Conservation (phyloP, 2,888 invertebrate genomes). For the Seira ritae region DNA sequence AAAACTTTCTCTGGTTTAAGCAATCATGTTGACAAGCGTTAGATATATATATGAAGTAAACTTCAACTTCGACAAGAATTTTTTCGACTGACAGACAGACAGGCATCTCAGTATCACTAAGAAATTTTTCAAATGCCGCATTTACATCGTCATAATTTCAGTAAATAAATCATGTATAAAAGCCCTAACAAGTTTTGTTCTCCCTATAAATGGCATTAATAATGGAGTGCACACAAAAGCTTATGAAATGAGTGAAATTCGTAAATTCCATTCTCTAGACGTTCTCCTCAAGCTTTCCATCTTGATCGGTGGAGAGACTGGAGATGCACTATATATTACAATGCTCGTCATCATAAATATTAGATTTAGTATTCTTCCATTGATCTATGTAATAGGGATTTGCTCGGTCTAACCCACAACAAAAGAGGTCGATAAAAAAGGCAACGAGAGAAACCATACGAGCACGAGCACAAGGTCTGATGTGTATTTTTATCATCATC, state of each 20-base stretch:
- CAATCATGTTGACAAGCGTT: too few species aligned
- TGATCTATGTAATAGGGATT: background rate
- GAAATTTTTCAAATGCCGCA: too few species aligned
- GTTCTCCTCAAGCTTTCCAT: background rate
- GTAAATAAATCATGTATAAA: too few species aligned
- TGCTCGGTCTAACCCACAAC: background rate
- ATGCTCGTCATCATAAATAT: background rate
- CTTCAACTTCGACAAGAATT: too few species aligned
- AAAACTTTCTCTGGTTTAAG: too few species aligned
- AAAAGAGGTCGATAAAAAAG: constrained; percentile 9
- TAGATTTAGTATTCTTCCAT: background rate
- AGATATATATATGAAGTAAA: too few species aligned
- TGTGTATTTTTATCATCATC: background rate
- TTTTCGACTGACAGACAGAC: too few species aligned
- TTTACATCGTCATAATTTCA: background rate
- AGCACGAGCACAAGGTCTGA: constrained; percentile 13
- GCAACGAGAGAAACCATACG: background rate
- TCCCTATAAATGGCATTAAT: background rate
- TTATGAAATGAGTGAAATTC: background rate
- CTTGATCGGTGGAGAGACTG: too few species aligned
- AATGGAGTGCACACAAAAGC: background rate
- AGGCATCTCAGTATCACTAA: too few species aligned
- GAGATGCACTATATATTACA: too few species aligned
- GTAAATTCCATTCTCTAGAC: background rate
- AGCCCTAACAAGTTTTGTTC: too few species aligned